Conservation (phyloP, 1,140 invertebrate genomes). For the Magallana gigas region DNA sequence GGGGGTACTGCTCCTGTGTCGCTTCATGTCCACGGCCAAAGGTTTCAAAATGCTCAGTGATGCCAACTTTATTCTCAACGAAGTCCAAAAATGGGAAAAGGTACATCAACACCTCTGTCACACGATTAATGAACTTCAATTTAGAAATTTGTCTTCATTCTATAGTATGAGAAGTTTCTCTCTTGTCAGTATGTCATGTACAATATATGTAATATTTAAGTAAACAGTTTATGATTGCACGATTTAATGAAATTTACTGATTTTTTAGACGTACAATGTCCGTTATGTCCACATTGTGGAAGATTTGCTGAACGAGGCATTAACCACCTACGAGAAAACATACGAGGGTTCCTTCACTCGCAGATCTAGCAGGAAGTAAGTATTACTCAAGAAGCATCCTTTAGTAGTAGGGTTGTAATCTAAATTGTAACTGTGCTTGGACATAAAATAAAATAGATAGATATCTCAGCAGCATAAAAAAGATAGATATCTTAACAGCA, state of each 20-base stretch:
- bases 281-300: conserved; percentile 93
- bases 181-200: not conserved
- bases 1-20: conserved; percentile 89
- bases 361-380: conserved; percentile 73
- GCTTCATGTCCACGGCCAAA: conserved; percentile 88
- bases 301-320: conserved; percentile 90
- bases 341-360: conserved; percentile 89
- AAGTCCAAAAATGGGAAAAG: conserved; percentile 89
- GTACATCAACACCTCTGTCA: conserved; percentile 76
- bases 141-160: too few relatives aligned
- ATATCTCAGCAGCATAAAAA: too few relatives aligned
- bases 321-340: conserved; percentile 90
- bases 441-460: too few relatives aligned
- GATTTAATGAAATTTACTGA: not conserved
- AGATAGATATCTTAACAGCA: too few relatives aligned
- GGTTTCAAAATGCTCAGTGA: conserved; percentile 86
- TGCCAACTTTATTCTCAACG: conserved; percentile 85
- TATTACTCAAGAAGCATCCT: not conserved
- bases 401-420: too few relatives aligned
- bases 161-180: not conserved
- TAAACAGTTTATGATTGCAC: not conserved
- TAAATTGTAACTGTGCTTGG: too few relatives aligned
- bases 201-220: not conserved
- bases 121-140: too few relatives aligned
- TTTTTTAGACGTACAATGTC: conserved; percentile 76